phyloP scores from a whole-genome alignment of 1,140 invertebrate species.

The Drosophila persimilis region DNA sequence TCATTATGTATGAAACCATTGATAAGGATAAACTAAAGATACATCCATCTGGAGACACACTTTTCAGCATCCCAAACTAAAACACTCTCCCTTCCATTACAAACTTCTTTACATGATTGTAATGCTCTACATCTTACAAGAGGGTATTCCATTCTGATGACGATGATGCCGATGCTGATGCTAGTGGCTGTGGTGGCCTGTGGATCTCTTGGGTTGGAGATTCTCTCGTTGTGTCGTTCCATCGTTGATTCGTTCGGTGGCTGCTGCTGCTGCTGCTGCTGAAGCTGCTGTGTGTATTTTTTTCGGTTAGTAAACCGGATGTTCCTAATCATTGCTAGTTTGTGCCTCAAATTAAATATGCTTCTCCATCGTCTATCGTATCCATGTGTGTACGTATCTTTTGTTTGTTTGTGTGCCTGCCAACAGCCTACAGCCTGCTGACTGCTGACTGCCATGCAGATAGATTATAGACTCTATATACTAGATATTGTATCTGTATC shows the following conservation, averaged over 20 bases:
- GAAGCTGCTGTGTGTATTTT: slow-evolving; percentile 31
- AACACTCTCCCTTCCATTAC: no score
- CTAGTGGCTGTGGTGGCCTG: slow-evolving; percentile 2
- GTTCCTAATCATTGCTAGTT: slow-evolving; percentile 83
- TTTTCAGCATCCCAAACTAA: no score
- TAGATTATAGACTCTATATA: slow-evolving; percentile 51
- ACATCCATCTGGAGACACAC: no score
- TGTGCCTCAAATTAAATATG: slow-evolving; percentile 83
- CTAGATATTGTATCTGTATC: slow-evolving; percentile 19
- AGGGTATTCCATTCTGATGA: no score
- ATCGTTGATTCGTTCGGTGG: slow-evolving; percentile 47
- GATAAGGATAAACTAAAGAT: no score
- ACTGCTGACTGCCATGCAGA: slow-evolving; percentile 22
- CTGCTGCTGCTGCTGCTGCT: slow-evolving; percentile 36
- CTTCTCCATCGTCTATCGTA: slow-evolving; percentile 35
- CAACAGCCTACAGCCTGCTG: no score
- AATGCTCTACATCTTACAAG: no score
- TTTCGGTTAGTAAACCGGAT: slow-evolving; percentile 83
- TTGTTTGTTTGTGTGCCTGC: slow-evolving; percentile 57
- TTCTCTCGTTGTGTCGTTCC: slow-evolving; percentile 23
- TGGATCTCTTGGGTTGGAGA: slow-evolving; percentile 4
- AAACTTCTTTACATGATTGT: no score
- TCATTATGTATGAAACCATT: no score
- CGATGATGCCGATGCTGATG: no score
- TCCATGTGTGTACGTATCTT: slow-evolving; percentile 59